Evolutionary conservation across 1,140 invertebrate species (phyloP), one percentile per base, ranked within the genome.

Genomic region (Sipha flava): DNA sequence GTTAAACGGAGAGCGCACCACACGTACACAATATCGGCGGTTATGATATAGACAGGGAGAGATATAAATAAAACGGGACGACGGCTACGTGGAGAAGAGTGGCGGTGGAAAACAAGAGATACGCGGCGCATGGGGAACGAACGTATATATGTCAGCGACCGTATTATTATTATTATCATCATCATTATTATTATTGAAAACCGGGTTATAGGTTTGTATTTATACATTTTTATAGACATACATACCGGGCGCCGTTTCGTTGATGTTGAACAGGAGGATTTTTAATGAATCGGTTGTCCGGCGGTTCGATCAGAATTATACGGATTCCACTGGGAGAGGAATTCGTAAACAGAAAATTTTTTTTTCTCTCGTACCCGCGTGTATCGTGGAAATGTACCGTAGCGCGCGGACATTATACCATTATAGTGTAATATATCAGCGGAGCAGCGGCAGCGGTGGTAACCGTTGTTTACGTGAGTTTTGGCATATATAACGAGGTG

Each of bases 101-200:
- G n/a, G 31, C 18, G 34, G 34, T 10, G 29, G 34, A 21, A n/a
- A n/a, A n/a, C n/a, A n/a, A n/a, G n/a, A 21, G 57, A 23, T 40
- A 40, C 29, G 64, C 18, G n/a, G 9, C n/a, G 62, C 34, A 37
- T 14, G 64, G 64, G 64, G 64, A 66, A 66, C 64, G 66, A 16
- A 47, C 73, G 52, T 77, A 77, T 77, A 77, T 77, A 59, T 77
- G 73, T 77, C 73, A 77, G 73, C 73, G 52, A 40, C 21, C 73
- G 34, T 77, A 40, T 77, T 57, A 43, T 75, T 54, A 26, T 59
- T 52, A 73, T n/a, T n/a, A n/a, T n/a, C n/a, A n/a, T n/a, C n/a
- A n/a, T n/a, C n/a, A 40, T 77, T 57, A 43, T 75, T 54, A 26
- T 59, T 52, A 73, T 73, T 52, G 29, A 43, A 59, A 59, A 59